Conservation (phyloP, 1,140 invertebrate species). For the Drosophila nasuta region DNA sequence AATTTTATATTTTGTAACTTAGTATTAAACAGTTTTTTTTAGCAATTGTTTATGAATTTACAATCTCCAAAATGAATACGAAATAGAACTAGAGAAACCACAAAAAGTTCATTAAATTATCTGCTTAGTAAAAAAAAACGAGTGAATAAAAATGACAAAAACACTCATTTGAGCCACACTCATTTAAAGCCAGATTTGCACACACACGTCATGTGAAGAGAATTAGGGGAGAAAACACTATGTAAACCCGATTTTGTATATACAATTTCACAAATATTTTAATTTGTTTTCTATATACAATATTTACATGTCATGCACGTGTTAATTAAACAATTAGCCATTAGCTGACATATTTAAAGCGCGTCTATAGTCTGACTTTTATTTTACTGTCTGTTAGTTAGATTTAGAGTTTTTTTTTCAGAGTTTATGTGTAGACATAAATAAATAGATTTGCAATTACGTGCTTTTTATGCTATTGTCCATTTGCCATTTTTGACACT, state of each 20-base stretch:
- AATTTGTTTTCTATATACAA: conserved; percentile 22
- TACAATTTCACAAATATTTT: conserved; percentile 37
- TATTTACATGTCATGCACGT: conserved; percentile 52
- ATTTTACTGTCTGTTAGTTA: conserved; percentile 38
- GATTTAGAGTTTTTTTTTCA: conserved; percentile 16
- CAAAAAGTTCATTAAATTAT: conserved; percentile 26
- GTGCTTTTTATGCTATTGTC: conserved; percentile 14
- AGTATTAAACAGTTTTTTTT: no score
- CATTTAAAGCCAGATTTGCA: neutral
- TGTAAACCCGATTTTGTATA: conserved; percentile 29
- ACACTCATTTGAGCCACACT: conserved; percentile 1
- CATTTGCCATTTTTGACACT: conserved; percentile 48
- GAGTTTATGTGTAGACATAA: neutral
- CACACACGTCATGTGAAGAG: neutral
- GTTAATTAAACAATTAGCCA: conserved; percentile 66
- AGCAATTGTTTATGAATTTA: conserved; percentile 11
- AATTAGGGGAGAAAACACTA: conserved; percentile 10
- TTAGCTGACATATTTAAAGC: conserved; percentile 49
- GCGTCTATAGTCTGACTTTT: conserved; percentile 36
- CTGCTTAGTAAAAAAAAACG: conserved; percentile 15
- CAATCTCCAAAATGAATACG: conserved; percentile 53
- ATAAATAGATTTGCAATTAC: conserved; percentile 14
- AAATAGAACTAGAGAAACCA: conserved; percentile 24
- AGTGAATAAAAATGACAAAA: conserved; percentile 31
- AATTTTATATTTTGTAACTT: no score